Conservation (phyloP, 2,888 invertebrate species). For the Plebejus anna region DNA sequence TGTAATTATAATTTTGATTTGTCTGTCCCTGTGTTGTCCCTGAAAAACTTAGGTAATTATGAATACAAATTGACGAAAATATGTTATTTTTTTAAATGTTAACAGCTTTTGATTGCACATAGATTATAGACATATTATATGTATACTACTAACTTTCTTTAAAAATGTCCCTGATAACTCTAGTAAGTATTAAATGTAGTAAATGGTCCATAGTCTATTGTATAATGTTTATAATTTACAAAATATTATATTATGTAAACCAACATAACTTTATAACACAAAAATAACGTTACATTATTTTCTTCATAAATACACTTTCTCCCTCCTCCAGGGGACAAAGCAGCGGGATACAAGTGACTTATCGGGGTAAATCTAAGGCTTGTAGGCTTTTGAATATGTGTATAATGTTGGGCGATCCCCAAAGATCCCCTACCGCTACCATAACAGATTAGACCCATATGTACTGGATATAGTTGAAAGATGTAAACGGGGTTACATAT, state of each 20-base stretch:
- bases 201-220: too few species aligned
- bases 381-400: slow-evolving; percentile 17
- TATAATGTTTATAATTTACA: too few species aligned
- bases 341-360: slow-evolving; percentile 11
- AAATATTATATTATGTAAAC: neutral
- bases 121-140: too few species aligned
- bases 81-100: too few species aligned
- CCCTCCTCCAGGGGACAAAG: neutral
- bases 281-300: neutral
- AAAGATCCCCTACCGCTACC: slow-evolving; percentile 10
- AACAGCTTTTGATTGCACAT: too few species aligned
- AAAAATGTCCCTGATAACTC: too few species aligned
- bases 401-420: slow-evolving; percentile 7
- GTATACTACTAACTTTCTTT: too few species aligned
- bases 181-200: too few species aligned
- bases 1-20: too few species aligned
- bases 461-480: neutral
- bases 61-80: too few species aligned
- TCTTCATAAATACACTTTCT: slow-evolving; percentile 5
- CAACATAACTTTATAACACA: neutral
- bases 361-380: slow-evolving; percentile 20
- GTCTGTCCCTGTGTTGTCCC: too few species aligned
- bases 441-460: slow-evolving; percentile 5
- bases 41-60: too few species aligned
- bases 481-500: neutral